A percentile compares a stretch with the other conserved stretches of the same genome.
These are phyloP conservation scores for Dendropsophus ebraccatus DNA, from an alignment of 2,113 vertebrate species.

Conservation along the genomic window DNA sequence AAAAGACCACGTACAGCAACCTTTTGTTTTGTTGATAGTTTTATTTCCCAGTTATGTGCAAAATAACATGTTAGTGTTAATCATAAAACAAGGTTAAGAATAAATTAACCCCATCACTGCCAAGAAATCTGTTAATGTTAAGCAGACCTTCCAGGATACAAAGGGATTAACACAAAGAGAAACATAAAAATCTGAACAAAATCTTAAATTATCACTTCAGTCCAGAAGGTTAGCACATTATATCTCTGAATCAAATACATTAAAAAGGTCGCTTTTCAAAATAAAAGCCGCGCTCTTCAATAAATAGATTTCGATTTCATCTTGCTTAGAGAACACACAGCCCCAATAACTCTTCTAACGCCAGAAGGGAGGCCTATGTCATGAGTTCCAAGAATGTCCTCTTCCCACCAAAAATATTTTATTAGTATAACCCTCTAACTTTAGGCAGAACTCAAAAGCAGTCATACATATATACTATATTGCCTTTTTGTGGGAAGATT, in stretches of 20 bases:
- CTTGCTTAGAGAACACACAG: conserved; percentile 75
- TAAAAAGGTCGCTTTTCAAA: conserved; percentile 83
- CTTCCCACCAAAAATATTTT: neutral
- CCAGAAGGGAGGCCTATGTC: neutral
- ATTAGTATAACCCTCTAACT: neutral
- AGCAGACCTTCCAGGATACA: conserved; percentile 15
- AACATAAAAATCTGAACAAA: conserved; percentile 72
- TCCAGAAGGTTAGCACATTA: conserved; percentile 76
- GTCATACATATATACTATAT: neutral
- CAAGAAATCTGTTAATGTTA: neutral
- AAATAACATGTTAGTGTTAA: conserved; percentile 76
- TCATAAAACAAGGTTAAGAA: conserved; percentile 69
- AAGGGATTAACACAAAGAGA: conserved; percentile 70
- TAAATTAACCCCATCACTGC: conserved; percentile 61
- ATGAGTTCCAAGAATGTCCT: neutral
- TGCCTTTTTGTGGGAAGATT: neutral
- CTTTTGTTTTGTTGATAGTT: conserved; percentile 69
- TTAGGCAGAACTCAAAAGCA: neutral
- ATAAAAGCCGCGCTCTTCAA: conserved; percentile 84
- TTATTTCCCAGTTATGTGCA: conserved; percentile 80
- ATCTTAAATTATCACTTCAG: conserved; percentile 71
- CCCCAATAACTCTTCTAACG: conserved; percentile 60
- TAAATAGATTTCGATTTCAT: conserved; percentile 77
- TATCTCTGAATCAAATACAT: conserved; percentile 76
- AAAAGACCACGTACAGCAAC: no score